A percentile compares a stretch with the other conserved stretches of the same genome.
Evolutionary conservation across 2,113 vertebrate genomes (phyloP).

Genomic region (Peromyscus californicus): DNA sequence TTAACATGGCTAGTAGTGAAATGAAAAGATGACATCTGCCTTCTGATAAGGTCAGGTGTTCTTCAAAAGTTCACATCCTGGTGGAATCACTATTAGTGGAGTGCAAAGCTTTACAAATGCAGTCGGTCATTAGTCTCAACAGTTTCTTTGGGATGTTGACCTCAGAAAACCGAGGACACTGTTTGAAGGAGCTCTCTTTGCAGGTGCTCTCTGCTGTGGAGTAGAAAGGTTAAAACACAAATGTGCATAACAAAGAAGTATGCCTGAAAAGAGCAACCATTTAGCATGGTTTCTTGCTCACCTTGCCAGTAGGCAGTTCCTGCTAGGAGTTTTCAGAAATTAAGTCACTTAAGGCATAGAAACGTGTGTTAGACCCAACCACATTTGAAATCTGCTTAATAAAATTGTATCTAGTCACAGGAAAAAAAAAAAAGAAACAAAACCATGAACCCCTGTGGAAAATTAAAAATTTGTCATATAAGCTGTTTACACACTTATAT

Average conservation of each 20-base stretch:
- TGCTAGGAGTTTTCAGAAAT: not conserved
- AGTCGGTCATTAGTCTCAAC: not conserved
- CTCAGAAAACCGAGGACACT: not conserved
- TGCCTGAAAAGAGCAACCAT: not conserved
- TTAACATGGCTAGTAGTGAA: not conserved
- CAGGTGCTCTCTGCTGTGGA: not conserved
- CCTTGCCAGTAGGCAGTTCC: not conserved
- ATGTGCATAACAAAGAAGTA: not conserved
- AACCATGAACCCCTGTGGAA: not conserved
- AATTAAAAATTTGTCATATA: not conserved
- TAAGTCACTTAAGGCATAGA: not conserved
- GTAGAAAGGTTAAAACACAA: not conserved
- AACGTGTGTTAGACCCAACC: constrained; percentile 12
- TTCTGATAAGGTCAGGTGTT: not conserved
- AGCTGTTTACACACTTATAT: not conserved
- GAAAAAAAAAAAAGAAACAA: not conserved
- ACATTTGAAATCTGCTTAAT: not conserved
- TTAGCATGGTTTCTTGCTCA: not conserved
- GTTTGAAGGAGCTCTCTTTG: not conserved
- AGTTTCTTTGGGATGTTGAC: not conserved
- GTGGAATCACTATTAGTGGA: not conserved
- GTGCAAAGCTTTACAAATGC: not conserved
- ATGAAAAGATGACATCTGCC: not conserved
- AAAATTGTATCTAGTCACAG: not conserved
- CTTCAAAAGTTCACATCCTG: not conserved